Evolutionary conservation across 2,888 invertebrate species (phyloP).

Genomic region (Steinernema scapterisci): DNA sequence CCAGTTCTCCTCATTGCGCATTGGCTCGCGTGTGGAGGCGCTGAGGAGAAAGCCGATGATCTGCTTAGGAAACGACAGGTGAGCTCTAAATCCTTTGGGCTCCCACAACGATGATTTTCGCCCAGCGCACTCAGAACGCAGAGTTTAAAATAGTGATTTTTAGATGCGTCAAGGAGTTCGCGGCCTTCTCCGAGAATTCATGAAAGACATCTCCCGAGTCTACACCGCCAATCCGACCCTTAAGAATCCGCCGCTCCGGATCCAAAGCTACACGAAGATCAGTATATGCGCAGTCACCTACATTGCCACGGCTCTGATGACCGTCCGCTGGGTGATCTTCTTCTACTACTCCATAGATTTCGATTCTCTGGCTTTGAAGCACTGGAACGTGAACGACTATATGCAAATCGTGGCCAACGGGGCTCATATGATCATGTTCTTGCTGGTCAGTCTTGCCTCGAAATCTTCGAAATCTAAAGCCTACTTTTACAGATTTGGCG

Average conservation of each 20-base stretch:
- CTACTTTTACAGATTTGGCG: conserved; percentile 50
- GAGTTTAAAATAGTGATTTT: not conserved
- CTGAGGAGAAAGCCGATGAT: conserved; percentile 63
- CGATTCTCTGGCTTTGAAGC: conserved; percentile 54
- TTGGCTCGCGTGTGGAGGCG: conserved; percentile 65
- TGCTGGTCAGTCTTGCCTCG: conserved; percentile 40
- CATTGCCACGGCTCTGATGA: conserved; percentile 45
- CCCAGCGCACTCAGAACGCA: too few species aligned
- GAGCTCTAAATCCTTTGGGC: not conserved
- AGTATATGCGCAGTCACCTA: conserved; percentile 49
- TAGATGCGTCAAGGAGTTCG: conserved; percentile 54
- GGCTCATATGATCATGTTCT: conserved; percentile 54
- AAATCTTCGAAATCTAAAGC: not conserved
- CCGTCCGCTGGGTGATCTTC: conserved; percentile 59
- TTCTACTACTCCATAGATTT: conserved; percentile 66
- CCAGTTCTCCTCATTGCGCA: conserved; percentile 65
- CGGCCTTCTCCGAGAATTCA: conserved; percentile 59
- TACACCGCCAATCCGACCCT: conserved; percentile 46
- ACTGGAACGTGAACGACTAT: conserved; percentile 55
- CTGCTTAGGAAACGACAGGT: conserved; percentile 55
- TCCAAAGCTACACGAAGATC: conserved; percentile 28
- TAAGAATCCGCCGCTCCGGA: conserved; percentile 38
- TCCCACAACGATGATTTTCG: too few species aligned
- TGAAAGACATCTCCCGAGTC: conserved; percentile 63
- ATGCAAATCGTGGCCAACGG: conserved; percentile 49